phyloP scores from a whole-genome alignment of 2,113 vertebrate genomes.

The Leptocoma aspasia region DNA sequence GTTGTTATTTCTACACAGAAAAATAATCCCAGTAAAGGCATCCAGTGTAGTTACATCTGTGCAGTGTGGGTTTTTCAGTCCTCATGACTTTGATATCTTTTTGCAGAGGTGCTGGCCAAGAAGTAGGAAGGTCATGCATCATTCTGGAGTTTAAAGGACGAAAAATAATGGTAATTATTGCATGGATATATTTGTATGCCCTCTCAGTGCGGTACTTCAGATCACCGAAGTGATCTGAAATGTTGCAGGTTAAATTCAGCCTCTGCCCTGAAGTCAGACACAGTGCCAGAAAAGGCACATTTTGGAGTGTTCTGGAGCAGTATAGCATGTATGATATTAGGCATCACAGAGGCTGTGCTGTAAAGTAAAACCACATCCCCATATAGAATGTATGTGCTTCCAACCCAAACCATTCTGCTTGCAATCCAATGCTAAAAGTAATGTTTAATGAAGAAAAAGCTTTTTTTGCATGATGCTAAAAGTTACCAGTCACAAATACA shows the following conservation, averaged over 20 bases:
- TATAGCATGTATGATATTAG: accelerated
- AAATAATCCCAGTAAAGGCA: neutral
- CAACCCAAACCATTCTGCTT: neutral
- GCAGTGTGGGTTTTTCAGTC: neutral
- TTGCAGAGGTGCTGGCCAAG: slow-evolving; percentile 92
- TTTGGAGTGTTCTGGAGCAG: neutral
- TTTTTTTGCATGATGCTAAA: neutral
- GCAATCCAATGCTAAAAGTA: neutral
- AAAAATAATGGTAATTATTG: slow-evolving; percentile 91
- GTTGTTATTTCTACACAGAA: neutral
- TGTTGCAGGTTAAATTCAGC: neutral
- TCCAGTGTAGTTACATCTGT: accelerated
- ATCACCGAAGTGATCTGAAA: neutral
- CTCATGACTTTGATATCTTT: neutral
- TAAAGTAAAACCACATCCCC: neutral
- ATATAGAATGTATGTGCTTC: neutral
- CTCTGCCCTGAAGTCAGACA: neutral
- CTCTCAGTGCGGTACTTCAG: neutral
- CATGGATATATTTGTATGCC: neutral
- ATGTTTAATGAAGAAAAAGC: neutral
- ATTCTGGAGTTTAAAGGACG: slow-evolving; percentile 98
- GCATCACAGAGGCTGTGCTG: neutral
- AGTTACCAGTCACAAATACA: neutral
- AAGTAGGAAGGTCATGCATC: slow-evolving; percentile 96
- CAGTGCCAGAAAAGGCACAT: neutral